Evolutionary conservation across 64 coral and sea anemone genomes (phyloP).

Genomic region (Orbicella faveolata): DNA sequence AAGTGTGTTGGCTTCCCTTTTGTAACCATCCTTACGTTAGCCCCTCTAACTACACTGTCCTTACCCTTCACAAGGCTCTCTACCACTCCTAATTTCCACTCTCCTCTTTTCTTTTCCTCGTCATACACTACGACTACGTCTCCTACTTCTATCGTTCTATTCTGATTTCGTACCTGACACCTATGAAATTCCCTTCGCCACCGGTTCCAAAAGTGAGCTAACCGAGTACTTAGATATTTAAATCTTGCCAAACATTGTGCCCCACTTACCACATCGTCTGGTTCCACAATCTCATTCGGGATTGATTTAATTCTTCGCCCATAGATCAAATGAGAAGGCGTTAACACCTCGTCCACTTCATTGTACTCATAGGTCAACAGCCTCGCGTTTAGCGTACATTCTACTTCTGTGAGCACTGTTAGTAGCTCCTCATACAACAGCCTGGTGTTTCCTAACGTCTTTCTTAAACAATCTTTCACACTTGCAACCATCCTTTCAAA

Average conservation of each 20-base stretch:
- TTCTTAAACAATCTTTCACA: conserved; percentile 43
- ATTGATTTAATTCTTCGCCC: conserved; percentile 34
- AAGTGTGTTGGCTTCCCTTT: neutral
- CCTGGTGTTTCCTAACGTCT: neutral
- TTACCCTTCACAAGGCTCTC: conserved; percentile 14
- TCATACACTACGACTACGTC: conserved; percentile 19
- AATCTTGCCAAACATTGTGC: conserved; percentile 21
- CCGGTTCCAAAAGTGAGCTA: conserved; percentile 51
- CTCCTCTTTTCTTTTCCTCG: neutral
- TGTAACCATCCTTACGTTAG: neutral
- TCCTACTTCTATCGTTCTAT: neutral
- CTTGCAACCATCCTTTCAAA: conserved; percentile 28
- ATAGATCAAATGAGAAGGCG: neutral
- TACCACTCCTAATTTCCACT: conserved; percentile 17
- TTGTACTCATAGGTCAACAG: conserved; percentile 42
- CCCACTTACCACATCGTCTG: conserved; percentile 22
- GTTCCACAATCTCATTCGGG: conserved; percentile 45
- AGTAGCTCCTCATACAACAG: too few relatives aligned
- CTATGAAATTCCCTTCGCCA: conserved; percentile 27
- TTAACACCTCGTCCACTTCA: conserved; percentile 12
- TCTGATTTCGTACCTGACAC: too few relatives aligned
- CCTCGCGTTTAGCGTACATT: neutral
- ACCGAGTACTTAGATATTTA: conserved; percentile 42
- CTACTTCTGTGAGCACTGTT: too few relatives aligned
- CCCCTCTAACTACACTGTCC: conserved; percentile 28